Conservation (phyloP, 2,888 invertebrate genomes). For the Rugalucina vietnamica region DNA sequence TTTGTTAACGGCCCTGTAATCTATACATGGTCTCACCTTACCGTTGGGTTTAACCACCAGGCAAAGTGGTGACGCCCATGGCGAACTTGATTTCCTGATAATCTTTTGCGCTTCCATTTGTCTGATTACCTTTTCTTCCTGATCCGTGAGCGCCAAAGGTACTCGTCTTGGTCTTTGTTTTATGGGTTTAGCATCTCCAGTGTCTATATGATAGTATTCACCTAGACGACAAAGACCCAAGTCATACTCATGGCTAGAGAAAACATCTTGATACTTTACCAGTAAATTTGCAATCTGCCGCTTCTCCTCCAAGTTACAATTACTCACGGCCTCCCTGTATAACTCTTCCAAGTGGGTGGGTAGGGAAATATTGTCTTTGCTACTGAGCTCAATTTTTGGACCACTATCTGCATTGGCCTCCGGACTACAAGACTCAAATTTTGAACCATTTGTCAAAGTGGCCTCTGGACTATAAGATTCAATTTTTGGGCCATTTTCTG, state of each 20-base stretch:
- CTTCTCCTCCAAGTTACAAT: background rate
- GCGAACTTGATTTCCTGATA: background rate
- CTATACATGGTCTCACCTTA: background rate
- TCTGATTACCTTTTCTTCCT: background rate
- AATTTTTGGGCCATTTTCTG: too few species aligned
- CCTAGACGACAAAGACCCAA: background rate
- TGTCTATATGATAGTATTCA: background rate
- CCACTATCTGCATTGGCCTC: too few species aligned
- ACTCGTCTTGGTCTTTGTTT: background rate
- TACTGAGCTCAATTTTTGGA: too few species aligned
- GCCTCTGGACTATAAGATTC: too few species aligned
- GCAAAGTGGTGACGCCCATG: background rate
- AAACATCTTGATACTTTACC: too few species aligned
- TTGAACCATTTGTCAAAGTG: too few species aligned
- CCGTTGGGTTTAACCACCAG: background rate
- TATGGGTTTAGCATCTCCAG: background rate
- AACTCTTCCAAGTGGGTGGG: too few species aligned
- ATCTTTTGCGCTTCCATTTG: background rate
- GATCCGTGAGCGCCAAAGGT: background rate
- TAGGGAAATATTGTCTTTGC: too few species aligned
- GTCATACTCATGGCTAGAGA: background rate
- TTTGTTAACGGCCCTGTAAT: background rate
- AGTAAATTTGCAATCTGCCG: background rate
- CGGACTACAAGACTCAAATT: too few species aligned
- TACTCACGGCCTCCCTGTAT: background rate